Conservation (phyloP, 2,888 invertebrate species). For the Parnassius mnemosyne region DNA sequence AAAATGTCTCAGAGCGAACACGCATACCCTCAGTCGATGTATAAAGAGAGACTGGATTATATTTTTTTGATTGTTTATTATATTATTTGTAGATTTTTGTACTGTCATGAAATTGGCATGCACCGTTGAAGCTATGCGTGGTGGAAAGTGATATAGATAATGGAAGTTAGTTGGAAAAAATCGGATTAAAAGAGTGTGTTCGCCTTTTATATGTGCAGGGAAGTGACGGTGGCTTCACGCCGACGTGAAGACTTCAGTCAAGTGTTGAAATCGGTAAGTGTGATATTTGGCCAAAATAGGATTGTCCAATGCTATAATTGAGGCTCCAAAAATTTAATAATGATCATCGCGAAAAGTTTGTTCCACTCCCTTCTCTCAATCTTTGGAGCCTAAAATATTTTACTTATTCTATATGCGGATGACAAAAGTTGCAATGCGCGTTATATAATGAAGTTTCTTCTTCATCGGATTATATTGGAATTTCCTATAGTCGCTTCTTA, state of each 20-base stretch:
- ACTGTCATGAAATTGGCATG: slow-evolving; percentile 70
- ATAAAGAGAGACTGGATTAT: slow-evolving; percentile 41
- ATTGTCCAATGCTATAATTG: not conserved
- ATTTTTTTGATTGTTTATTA: slow-evolving; percentile 50
- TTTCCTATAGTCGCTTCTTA: no score
- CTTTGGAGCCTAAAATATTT: no score
- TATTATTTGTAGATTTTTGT: slow-evolving; percentile 69
- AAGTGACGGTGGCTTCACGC: slow-evolving; percentile 49
- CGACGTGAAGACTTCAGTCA: slow-evolving; percentile 39
- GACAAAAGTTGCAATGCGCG: no score
- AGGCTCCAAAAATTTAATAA: no score
- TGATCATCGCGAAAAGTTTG: no score
- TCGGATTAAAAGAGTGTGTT: slow-evolving; percentile 75
- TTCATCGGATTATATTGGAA: no score
- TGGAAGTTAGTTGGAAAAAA: slow-evolving; percentile 43
- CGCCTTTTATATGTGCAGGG: slow-evolving; percentile 80
- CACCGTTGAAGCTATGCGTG: slow-evolving; percentile 67
- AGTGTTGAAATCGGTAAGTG: slow-evolving; percentile 47
- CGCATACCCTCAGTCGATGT: slow-evolving; percentile 31
- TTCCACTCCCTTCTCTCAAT: no score
- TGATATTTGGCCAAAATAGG: slow-evolving; percentile 7
- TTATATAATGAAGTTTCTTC: no score
- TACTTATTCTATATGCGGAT: no score
- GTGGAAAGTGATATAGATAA: slow-evolving; percentile 45
- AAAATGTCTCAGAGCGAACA: slow-evolving; percentile 32